Evolutionary conservation across 2,113 vertebrate species (phyloP), one percentile per base, ranked within the genome.

Genomic region (Bos indicus): DNA sequence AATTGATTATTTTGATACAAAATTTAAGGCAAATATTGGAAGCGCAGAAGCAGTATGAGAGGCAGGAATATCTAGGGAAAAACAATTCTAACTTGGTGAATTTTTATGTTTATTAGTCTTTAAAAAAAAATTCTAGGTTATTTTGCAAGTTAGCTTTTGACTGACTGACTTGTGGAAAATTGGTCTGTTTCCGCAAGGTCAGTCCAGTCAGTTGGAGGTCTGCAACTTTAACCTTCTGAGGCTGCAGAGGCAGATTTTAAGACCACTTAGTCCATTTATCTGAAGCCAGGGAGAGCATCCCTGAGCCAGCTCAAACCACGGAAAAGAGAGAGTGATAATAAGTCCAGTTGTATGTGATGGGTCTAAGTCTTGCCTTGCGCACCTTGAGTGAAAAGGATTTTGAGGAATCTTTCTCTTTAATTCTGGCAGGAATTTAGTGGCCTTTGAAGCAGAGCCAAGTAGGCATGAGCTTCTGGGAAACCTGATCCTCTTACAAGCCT

Each of bases 341-440:
- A 88, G 62, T 40, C 33, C 52, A 36, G 4, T 9, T 21, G 78
- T 7, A 12, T 1, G 14, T 15, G 64, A 81, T 81, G 25, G 36
- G 2, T 36, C 77, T 87, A 88, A 95, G 88, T 80, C 88, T 97
- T 80, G 71, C 56, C 78, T 48, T 77, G 51, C 4, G 30, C n/a
- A 91, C 56, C 17, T 36, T 0, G 40, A 67, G 17, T 52, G 56
- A 59, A 94, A 82, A 91, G 43, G 74, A 77, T 95, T 94, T 91
- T n/a, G 85, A 94, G 87, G 89, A 90, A 62, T 84, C 91, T 93
- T 56, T 51, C 30, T 87, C 15, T 67, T 97, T 97, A 98, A 94
- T 95, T 94, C 95, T 48, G 51, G 81, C 30, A 91, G 94, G 84
- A 96, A 90, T 95, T 88, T 92, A 91, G 90, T 88, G 84, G 92